Base-by-base conservation (phyloP, 2,113 vertebrate genomes). In the Microtus pennsylvanicus region DNA sequence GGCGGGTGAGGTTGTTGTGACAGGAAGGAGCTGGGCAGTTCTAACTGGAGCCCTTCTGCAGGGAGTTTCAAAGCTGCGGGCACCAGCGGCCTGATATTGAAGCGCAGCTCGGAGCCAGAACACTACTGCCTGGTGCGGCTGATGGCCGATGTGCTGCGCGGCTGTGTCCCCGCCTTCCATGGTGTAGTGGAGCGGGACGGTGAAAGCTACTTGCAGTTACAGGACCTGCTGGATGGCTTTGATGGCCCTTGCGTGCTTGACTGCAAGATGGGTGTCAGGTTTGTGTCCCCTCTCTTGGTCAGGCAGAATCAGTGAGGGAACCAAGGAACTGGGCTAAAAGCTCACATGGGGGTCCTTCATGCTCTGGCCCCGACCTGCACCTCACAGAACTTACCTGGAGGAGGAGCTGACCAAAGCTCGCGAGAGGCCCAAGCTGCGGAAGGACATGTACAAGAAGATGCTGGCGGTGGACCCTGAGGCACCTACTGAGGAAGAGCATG, bases 201-300 rank as follows among this genome's bases (percentile, higher is more conserved):
- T 21, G 99, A 99, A 97, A 98, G 98, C 97, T 99, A 99, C 98
- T 98, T 99, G 91, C 99, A 99, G 94, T 98, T 99, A 98, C 99
- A 99, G 85, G 99, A 99, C 98, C 98, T 99, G 97, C 99, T 99
- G 30, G 98, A 98, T 30, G 98, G 98, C 97, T 99, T 99, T 96
- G 99, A 99, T 63, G 99, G 98, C 33, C 99, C 99, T 33, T 99
- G 99, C 65, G 99, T 99, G 93, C 99, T 99, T 98, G 99, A 99
- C 98, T 99, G 99, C 98, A 99, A 99, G 97, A 99, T 99, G 99
- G 99, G 99, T 14, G 98, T 99, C 97, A 99, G 99, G 99, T 99
- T 96, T 88, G 96, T 69, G 42, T 21, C 85, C 47, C 76, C 75
- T 14, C 33, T 2, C 2, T 85, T 45, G 26, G 76, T 17, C 3